Evolutionary conservation across 2,113 vertebrate genomes (phyloP).

Genomic region (Hydrolagus affinis): DNA sequence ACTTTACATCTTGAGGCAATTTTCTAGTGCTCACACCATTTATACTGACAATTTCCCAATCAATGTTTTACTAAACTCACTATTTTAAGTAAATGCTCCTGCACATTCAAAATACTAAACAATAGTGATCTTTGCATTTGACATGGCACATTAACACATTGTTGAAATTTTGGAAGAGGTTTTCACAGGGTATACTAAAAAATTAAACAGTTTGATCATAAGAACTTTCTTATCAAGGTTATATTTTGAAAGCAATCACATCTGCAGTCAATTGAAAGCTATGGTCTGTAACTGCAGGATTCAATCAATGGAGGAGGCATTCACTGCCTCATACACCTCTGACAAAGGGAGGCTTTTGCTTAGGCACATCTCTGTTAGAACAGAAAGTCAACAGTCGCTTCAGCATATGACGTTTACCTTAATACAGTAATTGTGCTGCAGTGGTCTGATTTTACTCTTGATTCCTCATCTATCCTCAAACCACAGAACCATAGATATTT

Average conservation of each 20-base stretch:
- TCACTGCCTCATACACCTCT: constrained; percentile 1
- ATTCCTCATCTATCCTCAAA: neutral
- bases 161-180: too few species aligned
- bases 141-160: too few species aligned
- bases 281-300: neutral
- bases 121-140: neutral
- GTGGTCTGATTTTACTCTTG: neutral
- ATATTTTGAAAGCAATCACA: neutral
- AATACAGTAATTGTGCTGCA: neutral
- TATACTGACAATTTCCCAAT: neutral
- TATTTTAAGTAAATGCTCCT: neutral
- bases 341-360: neutral
- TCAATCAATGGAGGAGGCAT: constrained; percentile 5
- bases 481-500: too few species aligned
- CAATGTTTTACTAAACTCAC: neutral
- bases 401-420: neutral
- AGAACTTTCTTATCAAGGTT: constrained; percentile 2
- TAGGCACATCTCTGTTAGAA: neutral
- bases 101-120: neutral
- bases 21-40: too few species aligned
- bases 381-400: neutral
- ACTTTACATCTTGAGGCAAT: neutral
- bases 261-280: neutral
- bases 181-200: too few species aligned
- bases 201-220: too few species aligned